A percentile compares a stretch with the other conserved stretches of the same genome.
These are phyloP conservation scores for Glaucopsyche alexis DNA, from an alignment of 2,888 invertebrate genomes.

Conservation along the genomic window DNA sequence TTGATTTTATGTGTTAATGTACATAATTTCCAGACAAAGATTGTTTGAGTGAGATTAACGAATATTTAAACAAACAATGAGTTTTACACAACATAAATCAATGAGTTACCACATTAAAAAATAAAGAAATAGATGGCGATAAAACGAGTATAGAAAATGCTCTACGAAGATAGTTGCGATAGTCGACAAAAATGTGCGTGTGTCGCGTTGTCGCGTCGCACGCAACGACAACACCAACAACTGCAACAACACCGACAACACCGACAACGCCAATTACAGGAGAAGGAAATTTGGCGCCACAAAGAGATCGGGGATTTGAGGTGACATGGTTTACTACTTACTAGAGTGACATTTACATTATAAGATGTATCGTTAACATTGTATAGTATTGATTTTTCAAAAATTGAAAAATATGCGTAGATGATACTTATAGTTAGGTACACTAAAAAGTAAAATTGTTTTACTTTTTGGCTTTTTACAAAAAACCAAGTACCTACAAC, in stretches of 20 bases:
- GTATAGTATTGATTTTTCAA: too few species aligned
- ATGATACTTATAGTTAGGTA: too few species aligned
- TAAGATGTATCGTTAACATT: too few species aligned
- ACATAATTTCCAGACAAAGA: background rate
- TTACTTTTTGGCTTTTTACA: too few species aligned
- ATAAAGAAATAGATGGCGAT: background rate
- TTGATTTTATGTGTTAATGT: too few species aligned
- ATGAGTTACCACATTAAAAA: background rate
- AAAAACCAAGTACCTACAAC: too few species aligned
- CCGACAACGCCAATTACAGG: background rate
- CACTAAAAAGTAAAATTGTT: too few species aligned
- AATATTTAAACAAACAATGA: background rate
- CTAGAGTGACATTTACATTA: too few species aligned
- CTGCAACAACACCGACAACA: background rate
- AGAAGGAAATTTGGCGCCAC: background rate
- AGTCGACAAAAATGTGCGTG: constrained; percentile 2
- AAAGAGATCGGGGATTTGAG: background rate
- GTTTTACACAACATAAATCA: background rate
- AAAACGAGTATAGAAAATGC: background rate
- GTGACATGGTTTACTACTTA: background rate
- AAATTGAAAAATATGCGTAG: too few species aligned
- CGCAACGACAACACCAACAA: background rate
- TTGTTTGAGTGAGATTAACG: background rate
- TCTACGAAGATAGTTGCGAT: background rate
- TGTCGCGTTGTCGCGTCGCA: background rate